phyloP scores from a whole-genome alignment of 37 sponge, comb jelly and placozoan species.

The Beroe forskalii region DNA sequence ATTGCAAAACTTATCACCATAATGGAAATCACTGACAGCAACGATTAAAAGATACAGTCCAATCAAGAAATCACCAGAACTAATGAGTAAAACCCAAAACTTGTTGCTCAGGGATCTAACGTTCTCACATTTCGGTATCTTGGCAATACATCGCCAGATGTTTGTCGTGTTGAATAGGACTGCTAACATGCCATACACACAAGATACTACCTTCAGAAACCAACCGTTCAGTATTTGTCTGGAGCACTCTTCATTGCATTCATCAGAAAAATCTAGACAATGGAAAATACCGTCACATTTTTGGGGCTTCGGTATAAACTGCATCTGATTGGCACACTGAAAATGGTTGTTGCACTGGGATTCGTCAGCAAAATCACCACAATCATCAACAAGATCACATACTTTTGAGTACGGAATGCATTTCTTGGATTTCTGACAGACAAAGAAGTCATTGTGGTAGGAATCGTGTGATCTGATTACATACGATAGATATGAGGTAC shows the following conservation, averaged over 20 bases:
- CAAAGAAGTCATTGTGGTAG: background rate
- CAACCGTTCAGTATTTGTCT: background rate
- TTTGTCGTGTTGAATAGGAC: background rate
- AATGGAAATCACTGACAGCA: background rate
- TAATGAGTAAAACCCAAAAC: background rate
- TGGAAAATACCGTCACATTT: slow-evolving; percentile 5
- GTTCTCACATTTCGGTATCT: background rate
- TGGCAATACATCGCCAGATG: background rate
- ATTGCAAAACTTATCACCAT: background rate
- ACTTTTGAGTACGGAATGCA: background rate
- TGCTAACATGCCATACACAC: background rate
- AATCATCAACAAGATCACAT: slow-evolving; percentile 5
- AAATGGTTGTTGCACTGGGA: background rate
- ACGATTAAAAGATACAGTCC: background rate
- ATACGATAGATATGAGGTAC: background rate
- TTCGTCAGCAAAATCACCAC: background rate
- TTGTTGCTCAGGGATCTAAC: background rate
- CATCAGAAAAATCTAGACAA: background rate
- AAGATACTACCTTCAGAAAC: background rate
- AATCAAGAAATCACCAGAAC: background rate
- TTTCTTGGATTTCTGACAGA: background rate
- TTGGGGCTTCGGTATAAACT: background rate
- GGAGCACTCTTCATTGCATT: background rate
- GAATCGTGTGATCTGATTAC: background rate
- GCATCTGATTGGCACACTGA: background rate